Conservation (phyloP, 2,113 vertebrate genomes). For the Phocoena sinus region DNA sequence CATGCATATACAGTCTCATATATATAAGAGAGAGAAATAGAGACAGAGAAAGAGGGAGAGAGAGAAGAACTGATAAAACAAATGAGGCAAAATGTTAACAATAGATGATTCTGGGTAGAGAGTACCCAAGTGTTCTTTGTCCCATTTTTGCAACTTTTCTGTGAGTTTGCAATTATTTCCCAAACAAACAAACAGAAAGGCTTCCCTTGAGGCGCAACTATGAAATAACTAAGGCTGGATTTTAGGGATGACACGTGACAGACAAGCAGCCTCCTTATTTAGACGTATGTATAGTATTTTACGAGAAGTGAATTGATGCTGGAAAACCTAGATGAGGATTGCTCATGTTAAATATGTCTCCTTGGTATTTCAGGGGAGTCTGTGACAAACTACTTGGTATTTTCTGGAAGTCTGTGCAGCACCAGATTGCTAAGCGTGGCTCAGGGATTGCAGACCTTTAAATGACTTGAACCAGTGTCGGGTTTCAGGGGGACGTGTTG, state of each 20-base stretch:
- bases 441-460: not conserved
- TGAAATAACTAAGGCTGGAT: not conserved
- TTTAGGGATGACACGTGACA: not conserved
- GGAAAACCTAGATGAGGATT: not conserved
- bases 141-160: not conserved
- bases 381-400: not conserved
- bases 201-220: not conserved
- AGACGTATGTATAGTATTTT: not conserved
- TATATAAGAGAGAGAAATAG: not conserved
- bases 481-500: not conserved
- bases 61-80: not conserved
- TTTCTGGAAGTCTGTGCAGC: not conserved
- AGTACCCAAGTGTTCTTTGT: not conserved
- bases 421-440: not conserved
- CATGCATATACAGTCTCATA: not conserved
- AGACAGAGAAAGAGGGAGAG: not conserved
- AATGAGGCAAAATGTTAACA: not conserved
- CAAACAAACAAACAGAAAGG: not conserved
- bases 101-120: not conserved
- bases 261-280: not conserved
- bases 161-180: not conserved
- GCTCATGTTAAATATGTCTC: not conserved
- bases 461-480: not conserved
- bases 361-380: not conserved
- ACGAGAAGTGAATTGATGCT: not conserved